Evolutionary conservation across 2,888 invertebrate genomes (phyloP).

Genomic region (Coenonympha arcania): DNA sequence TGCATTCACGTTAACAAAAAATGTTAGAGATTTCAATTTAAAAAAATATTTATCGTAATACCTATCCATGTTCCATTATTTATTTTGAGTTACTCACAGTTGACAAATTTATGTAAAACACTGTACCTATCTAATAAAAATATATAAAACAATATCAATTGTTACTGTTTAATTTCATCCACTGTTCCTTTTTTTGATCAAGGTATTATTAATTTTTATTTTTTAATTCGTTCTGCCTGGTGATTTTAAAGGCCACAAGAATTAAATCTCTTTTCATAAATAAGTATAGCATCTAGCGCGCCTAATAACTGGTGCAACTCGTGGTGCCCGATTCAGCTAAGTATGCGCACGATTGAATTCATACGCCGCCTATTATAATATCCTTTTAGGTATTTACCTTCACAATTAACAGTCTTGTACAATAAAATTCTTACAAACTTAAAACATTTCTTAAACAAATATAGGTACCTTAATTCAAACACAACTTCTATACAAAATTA

Average conservation of each 20-base stretch:
- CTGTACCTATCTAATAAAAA: constrained; percentile 19
- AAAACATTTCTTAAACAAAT: constrained; percentile 53
- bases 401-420: not conserved
- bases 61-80: constrained; percentile 25
- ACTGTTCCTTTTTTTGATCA: too few relatives aligned
- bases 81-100: constrained; percentile 23
- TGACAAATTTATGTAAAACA: constrained; percentile 21
- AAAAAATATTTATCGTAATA: constrained; percentile 30
- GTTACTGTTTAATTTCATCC: not conserved
- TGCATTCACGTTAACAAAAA: too few relatives aligned
- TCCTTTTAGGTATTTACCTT: constrained; percentile 6
- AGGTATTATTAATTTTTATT: too few relatives aligned
- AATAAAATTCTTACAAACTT: constrained; percentile 39
- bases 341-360: too few relatives aligned
- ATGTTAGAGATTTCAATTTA: constrained; percentile 27
- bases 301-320: too few relatives aligned
- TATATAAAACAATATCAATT: not conserved
- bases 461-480: constrained; percentile 42
- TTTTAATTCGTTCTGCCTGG: too few relatives aligned
- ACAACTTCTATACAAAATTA: constrained; percentile 36
- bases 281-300: too few relatives aligned
- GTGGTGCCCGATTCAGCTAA: too few relatives aligned
- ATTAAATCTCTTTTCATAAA: too few relatives aligned
- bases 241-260: too few relatives aligned
- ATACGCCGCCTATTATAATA: too few relatives aligned